A percentile compares a stretch with the other conserved stretches of the same genome.
phyloP scores from a whole-genome alignment of 37 sponge, comb jelly and placozoan genomes.

The Trichoplax adhaerens region DNA sequence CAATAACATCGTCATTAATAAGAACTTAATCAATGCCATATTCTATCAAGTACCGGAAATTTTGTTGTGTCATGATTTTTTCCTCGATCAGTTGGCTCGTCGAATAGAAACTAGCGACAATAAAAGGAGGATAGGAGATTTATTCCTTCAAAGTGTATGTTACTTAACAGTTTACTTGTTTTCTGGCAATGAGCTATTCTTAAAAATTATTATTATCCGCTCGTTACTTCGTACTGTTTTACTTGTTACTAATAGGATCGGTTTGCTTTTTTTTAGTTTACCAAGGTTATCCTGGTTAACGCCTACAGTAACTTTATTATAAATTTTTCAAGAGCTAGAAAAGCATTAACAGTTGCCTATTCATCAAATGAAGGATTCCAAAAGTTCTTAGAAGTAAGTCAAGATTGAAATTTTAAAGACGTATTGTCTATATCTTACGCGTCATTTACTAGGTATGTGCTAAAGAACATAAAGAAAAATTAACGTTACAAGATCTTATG shows the following conservation, averaged over 20 bases:
- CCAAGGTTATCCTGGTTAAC: conserved; percentile 37
- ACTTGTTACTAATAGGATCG: background rate
- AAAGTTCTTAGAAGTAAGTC: conserved; percentile 47
- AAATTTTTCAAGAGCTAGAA: conserved; percentile 60
- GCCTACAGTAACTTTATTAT: conserved; percentile 50
- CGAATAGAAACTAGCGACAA: conserved; percentile 24
- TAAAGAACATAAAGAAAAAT: conserved; percentile 31
- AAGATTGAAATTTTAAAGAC: background rate
- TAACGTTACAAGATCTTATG: conserved; percentile 50
- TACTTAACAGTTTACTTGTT: background rate
- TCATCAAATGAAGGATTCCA: conserved; percentile 35
- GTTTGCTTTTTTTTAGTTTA: conserved; percentile 27
- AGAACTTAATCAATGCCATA: conserved; percentile 31
- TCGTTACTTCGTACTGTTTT: background rate
- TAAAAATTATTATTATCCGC: background rate
- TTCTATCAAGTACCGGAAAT: conserved; percentile 68
- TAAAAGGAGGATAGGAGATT: conserved; percentile 43
- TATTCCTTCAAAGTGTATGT: conserved; percentile 17
- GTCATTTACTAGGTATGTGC: conserved; percentile 22
- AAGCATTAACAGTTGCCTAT: conserved; percentile 30
- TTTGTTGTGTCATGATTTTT: conserved; percentile 30
- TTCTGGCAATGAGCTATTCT: background rate
- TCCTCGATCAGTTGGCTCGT: conserved; percentile 25
- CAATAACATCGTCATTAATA: conserved; percentile 7
- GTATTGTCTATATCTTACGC: conserved; percentile 4